A percentile compares a stretch with the other conserved stretches of the same genome.
phyloP scores from a whole-genome alignment of 2,888 invertebrate genomes.

The Dastarcus helophoroides region DNA sequence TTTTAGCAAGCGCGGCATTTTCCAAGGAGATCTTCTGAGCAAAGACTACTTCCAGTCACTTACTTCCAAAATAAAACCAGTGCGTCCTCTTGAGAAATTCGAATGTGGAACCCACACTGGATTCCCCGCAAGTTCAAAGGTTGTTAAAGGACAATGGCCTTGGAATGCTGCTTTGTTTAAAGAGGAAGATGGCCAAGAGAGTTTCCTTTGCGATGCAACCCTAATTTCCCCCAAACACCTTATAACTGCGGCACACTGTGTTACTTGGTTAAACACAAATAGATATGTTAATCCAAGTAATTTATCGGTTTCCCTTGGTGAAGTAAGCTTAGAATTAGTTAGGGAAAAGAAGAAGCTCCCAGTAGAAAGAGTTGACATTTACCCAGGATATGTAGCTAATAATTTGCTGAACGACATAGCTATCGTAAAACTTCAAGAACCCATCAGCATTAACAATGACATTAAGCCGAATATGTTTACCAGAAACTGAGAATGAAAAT shows the following conservation, averaged over 20 bases:
- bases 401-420: conserved; percentile 42
- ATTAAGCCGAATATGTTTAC: conserved; percentile 45
- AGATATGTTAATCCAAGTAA: conserved; percentile 10
- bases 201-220: conserved; percentile 17
- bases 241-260: conserved; percentile 22
- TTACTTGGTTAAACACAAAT: conserved; percentile 16
- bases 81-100: background rate
- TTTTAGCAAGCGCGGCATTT: conserved; percentile 4
- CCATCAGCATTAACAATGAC: conserved; percentile 38
- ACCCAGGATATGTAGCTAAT: conserved; percentile 42
- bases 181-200: conserved; percentile 10
- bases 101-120: conserved; percentile 7
- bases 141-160: conserved; percentile 9
- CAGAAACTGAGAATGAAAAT: conserved; percentile 4
- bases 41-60: conserved; percentile 4
- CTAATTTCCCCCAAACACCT: conserved; percentile 17
- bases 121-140: conserved; percentile 8
- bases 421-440: conserved; percentile 39
- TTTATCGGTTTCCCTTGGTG: conserved; percentile 5
- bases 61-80: background rate
- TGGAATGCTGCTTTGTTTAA: conserved; percentile 10
- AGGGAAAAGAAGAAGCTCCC: conserved; percentile 10
- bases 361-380: conserved; percentile 39
- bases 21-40: conserved; percentile 8
- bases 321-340: conserved; percentile 6